A percentile compares a stretch with the other conserved stretches of the same genome.
Conservation (phyloP, 2,888 invertebrate genomes). For the Tenthredo amoena region DNA sequence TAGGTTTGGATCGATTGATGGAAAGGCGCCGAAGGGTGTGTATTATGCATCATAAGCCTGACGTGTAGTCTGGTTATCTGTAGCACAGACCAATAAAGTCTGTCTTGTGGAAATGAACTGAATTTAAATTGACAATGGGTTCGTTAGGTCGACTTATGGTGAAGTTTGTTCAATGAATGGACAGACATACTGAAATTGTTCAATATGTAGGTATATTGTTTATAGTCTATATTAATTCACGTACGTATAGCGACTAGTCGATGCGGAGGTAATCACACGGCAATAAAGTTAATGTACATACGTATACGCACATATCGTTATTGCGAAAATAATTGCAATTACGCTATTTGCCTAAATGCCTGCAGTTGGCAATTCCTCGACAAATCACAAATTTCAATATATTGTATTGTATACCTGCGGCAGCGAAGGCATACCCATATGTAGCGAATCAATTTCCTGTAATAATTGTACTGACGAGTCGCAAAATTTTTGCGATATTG, state of each 20-base stretch:
- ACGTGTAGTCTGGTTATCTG: conserved; percentile 39
- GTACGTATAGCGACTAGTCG: not conserved
- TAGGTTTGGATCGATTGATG: conserved; percentile 27
- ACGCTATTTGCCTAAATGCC: not conserved
- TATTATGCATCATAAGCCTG: conserved; percentile 46
- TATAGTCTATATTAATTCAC: not conserved
- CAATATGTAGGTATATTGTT: not conserved
- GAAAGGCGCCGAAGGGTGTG: conserved; percentile 39
- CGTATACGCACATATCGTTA: not conserved
- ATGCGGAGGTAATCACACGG: not conserved
- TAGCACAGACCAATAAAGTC: not conserved
- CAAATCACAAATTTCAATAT: not conserved
- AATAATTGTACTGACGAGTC: not conserved
- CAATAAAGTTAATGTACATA: conserved; percentile 10
- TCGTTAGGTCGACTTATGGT: not conserved
- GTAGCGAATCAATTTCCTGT: not conserved
- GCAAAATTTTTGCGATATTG: not conserved
- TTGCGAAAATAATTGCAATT: conserved; percentile 10
- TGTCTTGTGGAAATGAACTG: not conserved
- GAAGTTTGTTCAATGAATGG: not conserved
- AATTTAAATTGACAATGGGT: not conserved
- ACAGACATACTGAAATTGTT: not conserved
- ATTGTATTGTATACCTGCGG: not conserved
- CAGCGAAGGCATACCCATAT: not conserved
- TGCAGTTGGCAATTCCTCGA: not conserved